phyloP scores from a whole-genome alignment of 2,888 invertebrate genomes.

The Lypha dubia region DNA sequence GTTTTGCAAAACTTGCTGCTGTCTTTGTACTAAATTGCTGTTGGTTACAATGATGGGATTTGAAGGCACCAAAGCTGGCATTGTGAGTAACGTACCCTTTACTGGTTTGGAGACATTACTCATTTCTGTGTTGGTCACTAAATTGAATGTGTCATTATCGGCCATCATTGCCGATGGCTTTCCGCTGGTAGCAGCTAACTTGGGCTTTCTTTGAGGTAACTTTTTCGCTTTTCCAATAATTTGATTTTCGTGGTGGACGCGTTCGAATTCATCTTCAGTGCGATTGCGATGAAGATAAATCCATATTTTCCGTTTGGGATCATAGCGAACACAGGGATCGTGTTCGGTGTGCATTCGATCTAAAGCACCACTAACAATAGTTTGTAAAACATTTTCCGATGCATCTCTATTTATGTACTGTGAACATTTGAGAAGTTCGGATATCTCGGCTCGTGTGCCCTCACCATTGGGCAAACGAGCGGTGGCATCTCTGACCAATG shows the following conservation, averaged over 20 bases:
- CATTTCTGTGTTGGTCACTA: conserved; percentile 22
- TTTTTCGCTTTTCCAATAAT: conserved; percentile 85
- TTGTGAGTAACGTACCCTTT: conserved; percentile 53
- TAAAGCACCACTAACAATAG: conserved; percentile 94
- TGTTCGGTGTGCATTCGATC: conserved; percentile 94
- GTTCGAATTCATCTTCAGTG: conserved; percentile 86
- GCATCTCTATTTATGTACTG: conserved; percentile 85
- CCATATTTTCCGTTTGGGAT: conserved; percentile 96
- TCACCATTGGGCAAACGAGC: conserved; percentile 97
- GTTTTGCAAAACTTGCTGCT: conserved; percentile 65
- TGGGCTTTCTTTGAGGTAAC: conserved; percentile 77
- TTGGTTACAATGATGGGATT: conserved; percentile 75
- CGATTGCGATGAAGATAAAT: conserved; percentile 94
- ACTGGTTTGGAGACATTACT: conserved; percentile 37
- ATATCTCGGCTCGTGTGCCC: conserved; percentile 94
- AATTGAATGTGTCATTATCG: conserved; percentile 54
- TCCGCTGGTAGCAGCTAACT: conserved; percentile 22
- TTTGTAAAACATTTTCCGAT: conserved; percentile 85
- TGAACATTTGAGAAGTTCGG: conserved; percentile 92
- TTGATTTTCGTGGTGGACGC: conserved; percentile 88
- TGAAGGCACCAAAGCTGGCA: conserved; percentile 80
- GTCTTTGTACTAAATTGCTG: conserved; percentile 60
- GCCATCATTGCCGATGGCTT: neutral
- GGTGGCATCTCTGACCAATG: conserved; percentile 96
- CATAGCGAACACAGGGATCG: conserved; percentile 97